Conservation (phyloP, 35 echinoderm and acorn worm species). For the Antedon bifida region DNA sequence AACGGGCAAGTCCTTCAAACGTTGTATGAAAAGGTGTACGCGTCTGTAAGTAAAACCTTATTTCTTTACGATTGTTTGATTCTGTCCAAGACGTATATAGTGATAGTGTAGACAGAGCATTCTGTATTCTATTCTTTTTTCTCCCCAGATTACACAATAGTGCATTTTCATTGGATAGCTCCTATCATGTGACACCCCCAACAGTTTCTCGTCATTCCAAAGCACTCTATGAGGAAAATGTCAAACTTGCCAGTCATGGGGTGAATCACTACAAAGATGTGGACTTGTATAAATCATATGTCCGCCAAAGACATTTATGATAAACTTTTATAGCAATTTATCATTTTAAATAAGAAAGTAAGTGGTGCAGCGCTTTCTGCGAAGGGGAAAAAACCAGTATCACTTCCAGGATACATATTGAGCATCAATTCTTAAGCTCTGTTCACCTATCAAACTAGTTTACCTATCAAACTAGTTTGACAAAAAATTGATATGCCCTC, state of each 20-base stretch:
- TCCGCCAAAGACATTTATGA: neutral
- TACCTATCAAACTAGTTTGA: no score
- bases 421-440: no score
- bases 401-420: no score
- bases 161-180: conserved; percentile 57
- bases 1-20: conserved; percentile 13
- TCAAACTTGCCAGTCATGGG: conserved; percentile 15
- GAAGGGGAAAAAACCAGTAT: neutral
- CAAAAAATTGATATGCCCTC: no score
- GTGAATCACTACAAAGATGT: conserved; percentile 21
- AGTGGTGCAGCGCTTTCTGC: neutral
- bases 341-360: neutral
- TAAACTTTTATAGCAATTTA: neutral
- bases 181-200: conserved; percentile 43
- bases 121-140: neutral
- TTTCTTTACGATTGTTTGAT: neutral
- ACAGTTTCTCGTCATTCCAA: conserved; percentile 25
- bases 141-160: conserved; percentile 32
- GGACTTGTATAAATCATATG: conserved; percentile 13
- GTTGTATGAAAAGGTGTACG: conserved; percentile 49
- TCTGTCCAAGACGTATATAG: neutral
- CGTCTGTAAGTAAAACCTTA: conserved; percentile 32
- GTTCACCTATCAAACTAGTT: no score
- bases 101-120: no score
- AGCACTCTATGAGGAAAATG: conserved; percentile 35